These are phyloP conservation scores for Xenopus laevis DNA, from an alignment of 2,113 vertebrate genomes.

Conservation along the genomic window DNA sequence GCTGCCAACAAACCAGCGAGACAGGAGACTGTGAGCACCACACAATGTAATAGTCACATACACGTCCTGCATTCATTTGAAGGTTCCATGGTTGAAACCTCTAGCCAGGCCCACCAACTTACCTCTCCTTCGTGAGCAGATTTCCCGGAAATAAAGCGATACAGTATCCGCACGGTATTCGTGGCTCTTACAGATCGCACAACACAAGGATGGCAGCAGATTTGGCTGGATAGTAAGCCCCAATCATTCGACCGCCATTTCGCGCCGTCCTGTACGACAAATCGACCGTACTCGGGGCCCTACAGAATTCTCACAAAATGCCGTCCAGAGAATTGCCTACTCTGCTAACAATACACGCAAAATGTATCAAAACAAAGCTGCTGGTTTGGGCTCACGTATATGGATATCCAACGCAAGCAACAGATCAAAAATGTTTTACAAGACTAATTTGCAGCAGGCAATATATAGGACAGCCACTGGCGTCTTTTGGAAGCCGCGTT, in stretches of 20 bases:
- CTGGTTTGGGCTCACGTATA: no score
- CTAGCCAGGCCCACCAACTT: not conserved
- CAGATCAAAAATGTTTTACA: not conserved
- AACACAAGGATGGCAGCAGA: conserved; percentile 7
- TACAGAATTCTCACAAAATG: not conserved
- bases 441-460: conserved; percentile 44
- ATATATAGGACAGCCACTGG: accelerated
- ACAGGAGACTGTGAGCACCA: no score
- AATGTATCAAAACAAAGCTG: not conserved
- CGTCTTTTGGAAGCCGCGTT: not conserved
- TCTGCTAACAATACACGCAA: not conserved
- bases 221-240: not conserved
- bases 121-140: not conserved
- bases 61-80: no score
- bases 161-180: no score
- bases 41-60: no score
- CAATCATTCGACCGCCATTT: not conserved
- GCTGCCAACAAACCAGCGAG: no score
- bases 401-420: no score
- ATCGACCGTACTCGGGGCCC: accelerated
- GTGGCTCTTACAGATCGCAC: not conserved
- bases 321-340: not conserved
- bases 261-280: not conserved
- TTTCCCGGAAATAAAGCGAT: not conserved
- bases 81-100: no score